Evolutionary conservation across 2,888 invertebrate genomes (phyloP), one percentile per base, ranked within the genome.

Genomic region (Zelleria hepariella): DNA sequence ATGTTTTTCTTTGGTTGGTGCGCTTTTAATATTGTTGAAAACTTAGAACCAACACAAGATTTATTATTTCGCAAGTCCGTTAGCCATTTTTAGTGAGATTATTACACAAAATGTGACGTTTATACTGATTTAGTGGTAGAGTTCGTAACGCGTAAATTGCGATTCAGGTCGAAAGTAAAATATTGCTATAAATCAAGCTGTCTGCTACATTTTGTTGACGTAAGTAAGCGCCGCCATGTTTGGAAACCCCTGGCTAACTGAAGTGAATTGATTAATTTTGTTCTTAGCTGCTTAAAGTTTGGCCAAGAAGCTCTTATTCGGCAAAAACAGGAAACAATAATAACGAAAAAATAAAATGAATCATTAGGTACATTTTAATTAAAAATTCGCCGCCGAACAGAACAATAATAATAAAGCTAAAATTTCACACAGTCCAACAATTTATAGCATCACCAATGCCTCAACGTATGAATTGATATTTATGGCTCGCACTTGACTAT

Each of bases 151-250:
- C 26, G n/a, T 54, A 54, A 25, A 54, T 25, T 54, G 25, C 24
- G 26, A n/a, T 53, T 7, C 10, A 53, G n/a, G 53, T 53, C 53
- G 24, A 26, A 54, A 54, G 54, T 54, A 54, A 54, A 26, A 18
- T 26, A 18, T 54, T n/a, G 32, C 32, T 15, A 25, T 54, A 54
- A 25, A 54, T 24, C 15, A 26, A 27, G 32, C 32, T 25, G 18
- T n/a, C 18, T 53, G 25, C 53, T 24, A 52, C 15, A 52, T 52
- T 25, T 54, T 26, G 5, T 42, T 18, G 54, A 54, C 54, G 54
- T 54, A 54, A 54, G 54, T 54, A 54, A 54, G n/a, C 54, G 54
- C 32, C 5, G 32, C 32, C 32, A 42, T 54, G 26, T 25, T 54
- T 26, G 18, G 54, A 15, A 54, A 25, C 15, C 32, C 10, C 32